phyloP scores from a whole-genome alignment of 2,797 vertebrate genomes.

The Tragopan temminckii region DNA sequence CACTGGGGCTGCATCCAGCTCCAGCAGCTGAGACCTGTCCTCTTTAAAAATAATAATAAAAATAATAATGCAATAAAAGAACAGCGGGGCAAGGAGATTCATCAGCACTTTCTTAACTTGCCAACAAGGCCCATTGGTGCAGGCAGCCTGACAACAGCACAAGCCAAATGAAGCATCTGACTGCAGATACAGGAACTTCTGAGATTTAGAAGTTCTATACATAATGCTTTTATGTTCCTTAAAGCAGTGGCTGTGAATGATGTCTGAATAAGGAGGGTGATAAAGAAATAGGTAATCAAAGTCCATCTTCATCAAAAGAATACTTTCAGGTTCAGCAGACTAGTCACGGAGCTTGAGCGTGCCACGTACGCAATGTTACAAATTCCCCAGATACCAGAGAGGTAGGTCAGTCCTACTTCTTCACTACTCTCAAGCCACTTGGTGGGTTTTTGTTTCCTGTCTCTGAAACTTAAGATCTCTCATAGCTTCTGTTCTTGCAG shows the following conservation, averaged over 20 bases:
- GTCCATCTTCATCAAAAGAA: neutral
- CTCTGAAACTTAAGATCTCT: neutral
- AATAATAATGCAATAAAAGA: neutral
- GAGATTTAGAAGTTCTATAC: neutral
- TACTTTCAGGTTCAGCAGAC: neutral
- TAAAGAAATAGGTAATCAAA: neutral
- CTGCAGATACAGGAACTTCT: neutral
- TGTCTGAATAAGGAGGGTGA: neutral
- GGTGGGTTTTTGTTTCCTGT: accelerated
- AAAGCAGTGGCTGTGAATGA: neutral
- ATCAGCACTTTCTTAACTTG: neutral
- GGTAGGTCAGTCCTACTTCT: neutral
- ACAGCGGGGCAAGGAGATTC: neutral
- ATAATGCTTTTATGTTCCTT: neutral
- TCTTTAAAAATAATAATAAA: neutral
- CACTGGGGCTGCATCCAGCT: neutral
- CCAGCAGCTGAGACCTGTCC: neutral
- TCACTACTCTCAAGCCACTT: neutral
- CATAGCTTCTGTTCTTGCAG: neutral
- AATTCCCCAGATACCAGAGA: neutral
- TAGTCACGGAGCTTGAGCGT: neutral
- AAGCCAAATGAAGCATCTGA: neutral
- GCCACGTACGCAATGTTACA: neutral
- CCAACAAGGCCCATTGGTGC: neutral
- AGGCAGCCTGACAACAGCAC: accelerated